Evolutionary conservation across 2,888 invertebrate genomes (phyloP), one percentile per base, ranked within the genome.

Genomic region (Zele albiditarsus): DNA sequence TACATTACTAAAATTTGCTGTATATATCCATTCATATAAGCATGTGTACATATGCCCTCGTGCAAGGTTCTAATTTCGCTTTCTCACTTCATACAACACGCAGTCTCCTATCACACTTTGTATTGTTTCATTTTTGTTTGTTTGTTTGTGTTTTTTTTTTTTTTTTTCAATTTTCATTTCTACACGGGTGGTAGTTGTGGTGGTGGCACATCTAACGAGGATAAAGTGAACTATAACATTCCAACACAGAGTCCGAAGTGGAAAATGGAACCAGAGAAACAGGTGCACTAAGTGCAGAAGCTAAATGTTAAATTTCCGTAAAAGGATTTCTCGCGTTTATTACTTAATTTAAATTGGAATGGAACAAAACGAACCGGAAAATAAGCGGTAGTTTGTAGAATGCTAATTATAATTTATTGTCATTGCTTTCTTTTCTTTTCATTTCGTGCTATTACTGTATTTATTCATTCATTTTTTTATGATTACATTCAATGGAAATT

Each of bases 91-190:
- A 57, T 10, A 23, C n/a, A 20, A 23, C 25, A 57, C 57, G 5
- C 31, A 31, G 5, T 4, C 20, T 38, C 14, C 38, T 14, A 8
- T 38, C 14, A 38, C 2, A 14, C 8, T 38, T 12, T 38, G 2
- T 38, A 20, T 23, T 20, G n/a, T 46, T 70, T 65, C 71, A 72
- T 74, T 71, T 60, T 42, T 65, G 53, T 25, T 58, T n/a, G 5
- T n/a, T 25, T 20, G 12, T 46, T 70, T 65, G 71, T 73, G 72
- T 71, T 70, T 31, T 69, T 63, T 25, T 58, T 20, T 8, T 8
- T 8, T 5, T 20, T 8, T 20, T 57, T 25, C 20, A n/a, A 4
- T 20, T 20, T 57, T n/a, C n/a, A n/a, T n/a, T n/a, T n/a, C n/a
- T n/a, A n/a, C n/a, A n/a, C n/a, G n/a, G n/a, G n/a, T n/a, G n/a